Evolutionary conservation across 2,797 vertebrate genomes (phyloP), one percentile per base, ranked within the genome.

Genomic region (Gymnopithys bicolor): DNA sequence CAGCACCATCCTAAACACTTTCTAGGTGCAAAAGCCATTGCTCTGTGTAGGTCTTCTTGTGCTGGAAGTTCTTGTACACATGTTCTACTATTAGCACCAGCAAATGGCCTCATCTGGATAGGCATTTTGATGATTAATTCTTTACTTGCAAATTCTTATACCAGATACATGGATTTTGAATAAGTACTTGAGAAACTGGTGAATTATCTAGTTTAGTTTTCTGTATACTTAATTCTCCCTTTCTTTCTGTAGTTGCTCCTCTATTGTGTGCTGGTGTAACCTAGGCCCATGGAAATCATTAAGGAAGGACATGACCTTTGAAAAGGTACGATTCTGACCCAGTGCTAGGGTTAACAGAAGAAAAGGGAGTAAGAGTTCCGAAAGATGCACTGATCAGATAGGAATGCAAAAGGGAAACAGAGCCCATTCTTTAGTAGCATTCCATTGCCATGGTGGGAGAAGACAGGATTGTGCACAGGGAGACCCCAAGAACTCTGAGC

Each of bases 391-490:
- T 15, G 25, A 46, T 22, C 39, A 45, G 67, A 80, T 19, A 41
- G 45, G 41, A 85, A 69, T n/a, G 23, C 10, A 80, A 68, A 60
- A 73, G 55, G n/a, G 45, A 93, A 94, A 14, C 1, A 16, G 39
- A 69, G 6, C 7, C 49, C 43, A 24, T 51, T 92, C 63, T 70
- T 90, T 37, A 82, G 22, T 25, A 87, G 19, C 21, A 23, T 68
- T 93, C 77, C 43, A n/a, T 53, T 58, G 68, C 35, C 25, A 4
- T 10, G 27, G 13, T 59, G 41, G 30, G 30, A 73, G 53, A 64
- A 69, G 45, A 41, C 13, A 79, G 71, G 59, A 41, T 3, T 49
- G 39, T 51, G 23, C 33, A 17, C 0, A 0, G 21, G 41, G 52
- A 66, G 32, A 82, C 15, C 13, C 22, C 18, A 24, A 43, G 49